Percentiles rank a stretch among this genome's conserved stretches.
Conservation (phyloP, 2,113 vertebrate species). For the Montifringilla adamsi region DNA sequence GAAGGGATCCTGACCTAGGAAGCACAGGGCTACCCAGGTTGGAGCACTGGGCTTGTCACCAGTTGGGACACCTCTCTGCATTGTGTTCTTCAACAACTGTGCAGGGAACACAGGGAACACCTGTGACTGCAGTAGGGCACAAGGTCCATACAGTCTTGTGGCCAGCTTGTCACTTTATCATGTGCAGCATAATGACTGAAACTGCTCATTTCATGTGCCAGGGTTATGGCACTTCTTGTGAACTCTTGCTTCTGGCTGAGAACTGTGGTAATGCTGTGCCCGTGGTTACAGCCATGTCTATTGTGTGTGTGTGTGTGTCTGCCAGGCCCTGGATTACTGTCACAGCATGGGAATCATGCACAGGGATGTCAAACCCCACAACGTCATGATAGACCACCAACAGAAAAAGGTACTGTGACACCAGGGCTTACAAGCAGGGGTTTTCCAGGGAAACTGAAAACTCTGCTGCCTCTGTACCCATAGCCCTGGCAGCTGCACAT, state of each 20-base stretch:
- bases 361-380: slow-evolving; percentile 98
- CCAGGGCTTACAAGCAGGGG: not conserved
- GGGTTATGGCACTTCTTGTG: not conserved
- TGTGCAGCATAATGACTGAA: not conserved
- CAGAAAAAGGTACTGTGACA: slow-evolving; percentile 87
- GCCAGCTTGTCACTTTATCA: not conserved
- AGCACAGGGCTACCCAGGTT: not conserved
- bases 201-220: not conserved
- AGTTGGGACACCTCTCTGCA: not conserved
- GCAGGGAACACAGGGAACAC: not conserved
- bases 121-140: not conserved
- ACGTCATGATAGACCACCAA: slow-evolving; percentile 99
- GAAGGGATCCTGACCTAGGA: not conserved
- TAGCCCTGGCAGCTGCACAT: not conserved
- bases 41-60: not conserved
- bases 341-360: slow-evolving; percentile 99
- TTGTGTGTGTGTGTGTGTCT: slow-evolving; percentile 30
- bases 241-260: not conserved
- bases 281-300: not conserved
- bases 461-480: not conserved
- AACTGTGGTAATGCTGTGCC: not conserved
- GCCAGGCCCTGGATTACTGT: slow-evolving; percentile 97
- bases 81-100: fast-evolving
- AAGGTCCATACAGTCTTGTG: not conserved
- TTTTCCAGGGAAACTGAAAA: not conserved